Conservation (phyloP, 1,140 invertebrate genomes). For the Drosophila pallidifrons region DNA sequence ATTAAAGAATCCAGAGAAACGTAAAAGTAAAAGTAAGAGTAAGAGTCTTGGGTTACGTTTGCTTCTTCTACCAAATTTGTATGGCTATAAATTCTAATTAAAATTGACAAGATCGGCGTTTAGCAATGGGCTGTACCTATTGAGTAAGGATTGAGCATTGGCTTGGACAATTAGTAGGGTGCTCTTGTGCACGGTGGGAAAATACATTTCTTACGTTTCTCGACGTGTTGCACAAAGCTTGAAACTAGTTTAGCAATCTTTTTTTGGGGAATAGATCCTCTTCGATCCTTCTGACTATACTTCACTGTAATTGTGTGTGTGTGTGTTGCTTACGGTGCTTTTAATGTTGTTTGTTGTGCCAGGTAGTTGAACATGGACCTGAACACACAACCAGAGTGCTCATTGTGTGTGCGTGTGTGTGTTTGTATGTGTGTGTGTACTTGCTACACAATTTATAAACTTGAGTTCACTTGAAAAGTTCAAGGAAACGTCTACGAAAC, state of each 20-base stretch:
- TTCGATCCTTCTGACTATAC: not conserved
- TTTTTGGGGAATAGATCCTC: conserved; percentile 38
- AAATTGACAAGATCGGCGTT: conserved; percentile 66
- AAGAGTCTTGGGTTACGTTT: conserved; percentile 10
- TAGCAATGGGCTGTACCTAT: conserved; percentile 3
- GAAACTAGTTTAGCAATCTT: conserved; percentile 41
- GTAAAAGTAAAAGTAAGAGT: conserved; percentile 8
- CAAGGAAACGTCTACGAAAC: conserved; percentile 68
- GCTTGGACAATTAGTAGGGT: conserved; percentile 51
- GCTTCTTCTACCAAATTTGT: conserved; percentile 33
- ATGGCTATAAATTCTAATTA: conserved; percentile 77
- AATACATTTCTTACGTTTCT: conserved; percentile 27
- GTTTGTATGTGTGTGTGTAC: conserved; percentile 56
- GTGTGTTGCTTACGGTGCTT: conserved; percentile 11
- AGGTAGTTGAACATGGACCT: conserved; percentile 71
- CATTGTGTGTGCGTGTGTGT: conserved; percentile 4
- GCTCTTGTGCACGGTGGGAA: conserved; percentile 62
- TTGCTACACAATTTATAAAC: conserved; percentile 81
- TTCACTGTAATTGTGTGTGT: conserved; percentile 43
- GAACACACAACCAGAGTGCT: conserved; percentile 32
- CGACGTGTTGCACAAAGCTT: conserved; percentile 1
- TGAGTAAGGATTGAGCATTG: conserved; percentile 14
- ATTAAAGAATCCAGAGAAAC: conserved; percentile 51
- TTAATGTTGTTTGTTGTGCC: conserved; percentile 35
- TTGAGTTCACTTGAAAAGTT: conserved; percentile 83